Evolutionary conservation across 2,113 vertebrate genomes (phyloP).

Genomic region (Calyptommatus sinebrachiatus): DNA sequence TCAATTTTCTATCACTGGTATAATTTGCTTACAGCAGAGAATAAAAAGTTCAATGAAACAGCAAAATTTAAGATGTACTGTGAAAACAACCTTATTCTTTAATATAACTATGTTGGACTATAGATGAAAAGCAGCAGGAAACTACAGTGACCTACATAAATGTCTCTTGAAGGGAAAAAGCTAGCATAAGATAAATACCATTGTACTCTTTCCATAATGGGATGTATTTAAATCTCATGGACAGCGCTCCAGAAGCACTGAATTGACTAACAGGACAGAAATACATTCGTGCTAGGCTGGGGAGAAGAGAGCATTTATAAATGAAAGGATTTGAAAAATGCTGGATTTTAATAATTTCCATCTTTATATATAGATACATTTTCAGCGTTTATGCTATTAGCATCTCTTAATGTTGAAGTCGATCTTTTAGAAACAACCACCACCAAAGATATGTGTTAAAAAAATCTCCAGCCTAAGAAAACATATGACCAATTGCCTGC

Average conservation of each 20-base stretch:
- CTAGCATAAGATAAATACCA: not conserved
- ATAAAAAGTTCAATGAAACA: not conserved
- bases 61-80: not conserved
- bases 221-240: not conserved
- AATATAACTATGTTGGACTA: not conserved
- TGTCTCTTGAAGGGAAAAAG: not conserved
- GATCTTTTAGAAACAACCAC: not conserved
- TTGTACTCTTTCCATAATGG: not conserved
- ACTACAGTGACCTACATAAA: constrained; percentile 17
- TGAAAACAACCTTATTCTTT: not conserved
- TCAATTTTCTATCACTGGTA: too few relatives aligned
- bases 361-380: not conserved
- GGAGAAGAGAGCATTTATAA: not conserved
- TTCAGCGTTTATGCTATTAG: not conserved
- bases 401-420: not conserved
- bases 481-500: not conserved
- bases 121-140: constrained; percentile 11
- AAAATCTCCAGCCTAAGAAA: not conserved
- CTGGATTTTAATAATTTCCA: not conserved
- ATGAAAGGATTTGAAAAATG: not conserved
- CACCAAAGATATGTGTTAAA: not conserved
- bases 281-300: not conserved
- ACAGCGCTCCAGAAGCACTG: not conserved
- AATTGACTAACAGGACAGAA: not conserved
- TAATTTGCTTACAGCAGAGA: too few relatives aligned